A percentile compares a stretch with the other conserved stretches of the same genome.
Conservation (phyloP, 2,113 vertebrate species). For the Hyperopisus bebe region DNA sequence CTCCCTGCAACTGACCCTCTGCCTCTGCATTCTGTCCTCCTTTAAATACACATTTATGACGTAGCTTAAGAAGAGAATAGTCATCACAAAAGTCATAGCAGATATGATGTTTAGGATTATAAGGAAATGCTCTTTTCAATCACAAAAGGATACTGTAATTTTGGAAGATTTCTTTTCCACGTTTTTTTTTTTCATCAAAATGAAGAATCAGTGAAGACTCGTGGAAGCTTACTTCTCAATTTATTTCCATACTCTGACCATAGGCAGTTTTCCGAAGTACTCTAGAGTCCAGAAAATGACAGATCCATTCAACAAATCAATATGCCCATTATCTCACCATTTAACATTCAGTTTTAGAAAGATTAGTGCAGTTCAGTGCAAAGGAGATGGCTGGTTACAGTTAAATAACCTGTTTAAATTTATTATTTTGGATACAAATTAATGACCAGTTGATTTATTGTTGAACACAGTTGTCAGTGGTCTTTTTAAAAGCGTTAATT, state of each 20-base stretch:
- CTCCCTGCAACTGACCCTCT: background rate
- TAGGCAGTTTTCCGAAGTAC: background rate
- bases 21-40: background rate
- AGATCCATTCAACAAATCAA: background rate
- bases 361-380: background rate
- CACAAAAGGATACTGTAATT: background rate
- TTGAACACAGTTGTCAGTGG: background rate
- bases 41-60: background rate
- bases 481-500: background rate
- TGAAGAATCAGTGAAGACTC: background rate
- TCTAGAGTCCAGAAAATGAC: background rate
- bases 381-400: background rate
- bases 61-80: background rate
- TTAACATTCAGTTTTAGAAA: background rate
- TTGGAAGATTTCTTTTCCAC: background rate
- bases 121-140: background rate
- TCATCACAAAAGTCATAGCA: background rate
- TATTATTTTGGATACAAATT: background rate
- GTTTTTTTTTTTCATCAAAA: background rate
- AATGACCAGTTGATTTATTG: slow-evolving; percentile 2
- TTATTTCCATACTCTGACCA: background rate
- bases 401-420: background rate
- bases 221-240: background rate
- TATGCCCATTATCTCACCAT: background rate
- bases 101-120: background rate